Percentiles rank a stretch among this genome's conserved stretches.
These are phyloP conservation scores for human DNA, from an alignment of 2,113 vertebrate species.

Conservation along the genomic window GRCh38 chr9:3461501-3462000, in stretches of 20 bases:
- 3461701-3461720: not conserved
- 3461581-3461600: not conserved
- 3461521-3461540: not conserved
- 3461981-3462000: not conserved
- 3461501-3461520: not conserved
- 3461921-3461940: not conserved
- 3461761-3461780: not conserved
- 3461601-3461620: not conserved
- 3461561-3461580: not conserved
- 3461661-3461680: not conserved
- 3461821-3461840: not conserved
- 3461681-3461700: conserved; percentile 14
- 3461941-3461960: conserved; percentile 38
- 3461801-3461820: not conserved
- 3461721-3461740: not conserved
- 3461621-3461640: not conserved
- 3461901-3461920: not conserved
- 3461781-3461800: not conserved
- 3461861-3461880: not conserved
- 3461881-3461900: not conserved
- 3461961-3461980: not conserved
- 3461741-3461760: not conserved
- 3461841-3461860: not conserved
- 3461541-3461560: not conserved
- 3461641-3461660: not conserved